phyloP scores from a whole-genome alignment of 2,113 vertebrate genomes.

The Campylorhamphus procurvoides region DNA sequence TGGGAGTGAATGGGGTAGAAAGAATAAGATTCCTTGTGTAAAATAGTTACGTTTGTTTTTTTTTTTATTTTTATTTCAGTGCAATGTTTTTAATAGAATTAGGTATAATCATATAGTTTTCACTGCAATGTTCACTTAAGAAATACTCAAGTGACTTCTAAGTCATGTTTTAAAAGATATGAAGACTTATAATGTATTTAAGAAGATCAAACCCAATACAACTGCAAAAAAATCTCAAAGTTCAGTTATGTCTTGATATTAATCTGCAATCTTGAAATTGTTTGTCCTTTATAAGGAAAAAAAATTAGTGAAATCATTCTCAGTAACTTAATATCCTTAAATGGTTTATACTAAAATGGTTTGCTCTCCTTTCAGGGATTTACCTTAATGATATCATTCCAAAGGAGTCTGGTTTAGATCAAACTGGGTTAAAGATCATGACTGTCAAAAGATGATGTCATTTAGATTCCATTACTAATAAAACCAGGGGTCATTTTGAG shows the following conservation, averaged over 20 bases:
- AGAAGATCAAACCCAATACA: not conserved
- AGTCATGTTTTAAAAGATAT: not conserved
- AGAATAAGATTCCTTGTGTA: not conserved
- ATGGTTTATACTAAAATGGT: constrained; percentile 64
- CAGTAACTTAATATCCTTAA: constrained; percentile 75
- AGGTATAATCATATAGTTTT: not conserved
- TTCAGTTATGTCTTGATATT: not conserved
- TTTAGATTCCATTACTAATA: constrained; percentile 74
- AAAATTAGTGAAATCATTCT: constrained; percentile 69
- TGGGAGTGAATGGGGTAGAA: not conserved
- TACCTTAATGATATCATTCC: constrained; percentile 81
- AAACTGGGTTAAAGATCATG: constrained; percentile 81
- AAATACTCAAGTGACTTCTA: not conserved
- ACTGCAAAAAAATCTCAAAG: not conserved
- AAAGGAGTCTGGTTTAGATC: constrained; percentile 82
- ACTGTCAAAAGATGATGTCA: constrained; percentile 81
- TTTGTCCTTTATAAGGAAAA: constrained; percentile 45
- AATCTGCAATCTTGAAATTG: constrained; percentile 17
- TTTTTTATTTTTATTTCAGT: not conserved
- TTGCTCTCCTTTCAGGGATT: constrained; percentile 74
- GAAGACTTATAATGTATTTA: not conserved
- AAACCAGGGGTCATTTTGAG: constrained; percentile 74
- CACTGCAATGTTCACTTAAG: not conserved
- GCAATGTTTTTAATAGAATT: not conserved
- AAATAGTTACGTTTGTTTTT: not conserved